phyloP scores from a whole-genome alignment of 2,113 vertebrate genomes.

The Artemisiospiza belli region DNA sequence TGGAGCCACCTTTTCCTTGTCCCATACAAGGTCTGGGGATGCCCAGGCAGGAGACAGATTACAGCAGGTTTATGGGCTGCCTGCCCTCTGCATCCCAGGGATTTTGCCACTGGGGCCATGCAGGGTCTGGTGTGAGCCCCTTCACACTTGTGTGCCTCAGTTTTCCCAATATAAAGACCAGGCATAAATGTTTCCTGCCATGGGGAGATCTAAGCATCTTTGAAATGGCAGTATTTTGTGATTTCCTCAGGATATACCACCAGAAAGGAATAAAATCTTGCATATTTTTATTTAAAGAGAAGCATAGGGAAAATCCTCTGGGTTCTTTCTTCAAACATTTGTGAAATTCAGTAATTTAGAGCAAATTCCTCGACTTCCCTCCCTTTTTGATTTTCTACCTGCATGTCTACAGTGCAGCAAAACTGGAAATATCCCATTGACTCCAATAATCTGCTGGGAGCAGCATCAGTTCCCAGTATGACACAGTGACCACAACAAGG shows the following conservation, averaged over 20 bases:
- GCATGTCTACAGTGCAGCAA: not conserved
- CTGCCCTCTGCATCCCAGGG: not conserved
- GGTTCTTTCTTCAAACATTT: not conserved
- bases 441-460: not conserved
- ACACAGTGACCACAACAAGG: fast-evolving
- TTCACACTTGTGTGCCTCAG: not conserved
- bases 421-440: not conserved
- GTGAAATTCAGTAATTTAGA: not conserved
- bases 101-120: not conserved
- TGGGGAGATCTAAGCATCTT: not conserved
- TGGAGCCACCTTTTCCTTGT: fast-evolving
- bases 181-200: not conserved
- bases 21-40: not conserved
- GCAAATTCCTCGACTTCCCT: not conserved
- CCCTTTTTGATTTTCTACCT: not conserved
- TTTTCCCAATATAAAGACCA: not conserved
- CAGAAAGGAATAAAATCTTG: not conserved
- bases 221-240: not conserved
- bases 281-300: not conserved
- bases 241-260: not conserved
- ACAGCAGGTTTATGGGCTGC: not conserved
- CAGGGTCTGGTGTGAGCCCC: not conserved
- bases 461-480: not conserved
- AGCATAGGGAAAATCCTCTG: not conserved
- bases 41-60: not conserved